phyloP scores from a whole-genome alignment of 1,140 invertebrate genomes.

The Watersipora subatra region DNA sequence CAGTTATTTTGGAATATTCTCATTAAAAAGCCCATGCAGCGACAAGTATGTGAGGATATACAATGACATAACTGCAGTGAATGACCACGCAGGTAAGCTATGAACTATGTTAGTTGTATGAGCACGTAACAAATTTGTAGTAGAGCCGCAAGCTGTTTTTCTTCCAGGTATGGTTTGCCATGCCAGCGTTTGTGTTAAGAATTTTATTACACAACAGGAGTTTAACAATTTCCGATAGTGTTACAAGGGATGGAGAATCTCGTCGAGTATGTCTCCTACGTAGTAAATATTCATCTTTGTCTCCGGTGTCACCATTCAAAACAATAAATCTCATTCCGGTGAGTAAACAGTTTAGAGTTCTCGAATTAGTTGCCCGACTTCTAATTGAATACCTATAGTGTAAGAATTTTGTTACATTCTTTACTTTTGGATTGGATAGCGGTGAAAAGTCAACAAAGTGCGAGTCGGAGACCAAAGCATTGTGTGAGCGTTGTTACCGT shows the following conservation, averaged over 20 bases:
- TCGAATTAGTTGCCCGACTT: neutral
- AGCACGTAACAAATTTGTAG: too few species aligned
- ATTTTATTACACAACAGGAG: too few species aligned
- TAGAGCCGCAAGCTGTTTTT: too few species aligned
- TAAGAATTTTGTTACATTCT: neutral
- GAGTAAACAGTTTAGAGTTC: neutral
- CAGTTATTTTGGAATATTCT: neutral
- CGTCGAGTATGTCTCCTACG: too few species aligned
- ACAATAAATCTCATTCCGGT: neutral
- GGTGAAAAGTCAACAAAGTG: neutral
- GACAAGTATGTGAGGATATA: neutral
- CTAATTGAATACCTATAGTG: neutral
- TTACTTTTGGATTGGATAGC: neutral
- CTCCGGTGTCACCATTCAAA: neutral
- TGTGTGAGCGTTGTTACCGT: too few species aligned
- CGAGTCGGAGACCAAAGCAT: too few species aligned
- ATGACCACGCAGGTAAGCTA: too few species aligned
- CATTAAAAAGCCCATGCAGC: neutral
- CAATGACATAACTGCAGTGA: neutral
- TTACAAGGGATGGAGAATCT: too few species aligned
- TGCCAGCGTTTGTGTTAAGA: too few species aligned
- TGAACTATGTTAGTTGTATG: too few species aligned
- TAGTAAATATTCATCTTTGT: neutral
- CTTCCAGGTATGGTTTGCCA: too few species aligned
- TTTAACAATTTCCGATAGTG: too few species aligned